Base-by-base conservation (phyloP, 1,140 invertebrate genomes). In the Centruroides vittatus region DNA sequence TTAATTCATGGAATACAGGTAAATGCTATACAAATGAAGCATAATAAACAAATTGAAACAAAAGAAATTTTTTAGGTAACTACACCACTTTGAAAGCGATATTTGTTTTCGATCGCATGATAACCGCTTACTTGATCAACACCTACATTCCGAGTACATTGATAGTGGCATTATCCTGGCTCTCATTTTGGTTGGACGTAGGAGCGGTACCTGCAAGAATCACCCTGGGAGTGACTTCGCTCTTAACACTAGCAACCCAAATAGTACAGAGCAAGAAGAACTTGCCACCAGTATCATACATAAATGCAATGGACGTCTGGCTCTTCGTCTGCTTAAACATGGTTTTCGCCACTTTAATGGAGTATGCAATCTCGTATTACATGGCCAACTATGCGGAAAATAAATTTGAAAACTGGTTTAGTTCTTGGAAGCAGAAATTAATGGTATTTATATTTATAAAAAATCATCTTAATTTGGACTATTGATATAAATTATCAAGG, bases 101-200 rank as follows among this genome's bases (percentile, higher is more conserved):
- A 11, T 67, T 68, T 35, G 61, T 58, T 0, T 68, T 68, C 50
- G 58, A 59, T 8, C 61, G 66, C 5, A 56, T 62, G 13, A 13
- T 68, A 3, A 67, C 55, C 12, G 59, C 66, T 47, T 55, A 61
- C 13, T 46, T 68, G 4, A 54, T 68, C 6, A 68, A 67, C 35
- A 60, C 61, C 2, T 68, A 66, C 52, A 64, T 68, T 46, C 67
- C 67, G 3, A 68, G 63, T 34, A 56, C 64, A 3, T 51, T 68
- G 47, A 51, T 67, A 13, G 67, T 68, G 5, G 46, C 65, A 5
- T 47, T 67, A 9, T 66, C 64, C 0, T 68, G 67, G 67, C 67
- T 75, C 5, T 71, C 72, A 51, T 74, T 75, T 59, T 74, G 74
- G 74, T 53, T 74, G 34, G 71, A 75, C 63, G 70, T 75, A 51